A percentile compares a stretch with the other conserved stretches of the same genome.
phyloP scores from a whole-genome alignment of 2,888 invertebrate genomes.

The Dysmachus trigonus region DNA sequence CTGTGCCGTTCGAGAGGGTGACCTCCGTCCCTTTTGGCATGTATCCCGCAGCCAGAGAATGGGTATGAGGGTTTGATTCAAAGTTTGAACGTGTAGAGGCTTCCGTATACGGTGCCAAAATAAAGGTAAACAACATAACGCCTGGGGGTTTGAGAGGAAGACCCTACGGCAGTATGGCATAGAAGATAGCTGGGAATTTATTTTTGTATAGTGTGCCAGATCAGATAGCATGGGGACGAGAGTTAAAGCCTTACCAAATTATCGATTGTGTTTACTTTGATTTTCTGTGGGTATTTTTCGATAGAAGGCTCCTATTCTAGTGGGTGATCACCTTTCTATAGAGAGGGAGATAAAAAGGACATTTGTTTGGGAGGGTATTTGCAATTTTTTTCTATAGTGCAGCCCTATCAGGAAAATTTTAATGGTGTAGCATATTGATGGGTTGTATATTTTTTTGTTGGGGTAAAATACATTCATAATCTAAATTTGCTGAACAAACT shows the following conservation, averaged over 20 bases:
- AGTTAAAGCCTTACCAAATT: conserved; percentile 16
- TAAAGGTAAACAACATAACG: conserved; percentile 32
- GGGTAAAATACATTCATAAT: not conserved
- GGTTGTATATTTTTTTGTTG: not conserved
- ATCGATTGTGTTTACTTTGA: conserved; percentile 17
- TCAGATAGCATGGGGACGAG: conserved; percentile 17
- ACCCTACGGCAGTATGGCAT: not conserved
- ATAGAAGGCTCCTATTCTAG: not conserved
- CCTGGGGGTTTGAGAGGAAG: not conserved
- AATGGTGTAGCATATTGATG: not conserved
- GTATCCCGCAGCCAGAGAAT: not conserved
- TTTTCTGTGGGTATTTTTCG: conserved; percentile 4
- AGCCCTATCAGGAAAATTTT: not conserved
- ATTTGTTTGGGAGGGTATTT: not conserved
- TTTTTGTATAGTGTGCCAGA: conserved; percentile 30
- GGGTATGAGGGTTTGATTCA: not conserved
- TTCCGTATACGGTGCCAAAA: conserved; percentile 5
- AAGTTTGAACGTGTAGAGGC: not conserved
- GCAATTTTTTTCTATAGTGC: not conserved
- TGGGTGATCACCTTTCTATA: conserved; percentile 13
- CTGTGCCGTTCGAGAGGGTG: conserved; percentile 5
- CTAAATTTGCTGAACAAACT: not conserved
- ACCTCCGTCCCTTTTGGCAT: not conserved
- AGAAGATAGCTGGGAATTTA: conserved; percentile 22
- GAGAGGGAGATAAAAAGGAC: not conserved